phyloP scores from a whole-genome alignment of 2,113 vertebrate species.

The Rana temporaria region DNA sequence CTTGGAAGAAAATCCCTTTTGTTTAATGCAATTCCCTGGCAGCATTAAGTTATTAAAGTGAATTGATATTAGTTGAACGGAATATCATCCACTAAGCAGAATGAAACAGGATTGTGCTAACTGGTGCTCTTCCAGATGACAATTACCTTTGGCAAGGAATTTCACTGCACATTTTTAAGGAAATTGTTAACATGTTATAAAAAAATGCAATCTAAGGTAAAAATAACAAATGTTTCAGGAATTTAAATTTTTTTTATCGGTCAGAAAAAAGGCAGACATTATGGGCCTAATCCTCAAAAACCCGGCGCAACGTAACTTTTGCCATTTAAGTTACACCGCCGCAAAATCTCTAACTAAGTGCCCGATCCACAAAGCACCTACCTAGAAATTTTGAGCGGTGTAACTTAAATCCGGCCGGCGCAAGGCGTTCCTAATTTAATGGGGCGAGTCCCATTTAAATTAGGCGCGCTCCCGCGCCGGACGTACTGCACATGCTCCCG shows the following conservation, averaged over 20 bases:
- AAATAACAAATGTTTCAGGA: constrained; percentile 7
- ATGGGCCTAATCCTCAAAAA: too few relatives aligned
- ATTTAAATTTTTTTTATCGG: constrained; percentile 25
- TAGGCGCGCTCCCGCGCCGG: too few relatives aligned
- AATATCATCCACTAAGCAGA: constrained; percentile 7
- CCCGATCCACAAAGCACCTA: too few relatives aligned
- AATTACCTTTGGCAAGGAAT: constrained; percentile 35
- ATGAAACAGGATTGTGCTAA: constrained; percentile 37
- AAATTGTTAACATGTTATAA: constrained; percentile 13
- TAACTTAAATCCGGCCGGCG: too few relatives aligned
- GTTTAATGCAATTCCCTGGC: constrained; percentile 42
- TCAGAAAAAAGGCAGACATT: too few relatives aligned
- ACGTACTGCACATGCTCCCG: too few relatives aligned
- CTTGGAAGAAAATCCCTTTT: constrained; percentile 25
- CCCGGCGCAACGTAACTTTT: too few relatives aligned
- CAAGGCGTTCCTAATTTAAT: too few relatives aligned
- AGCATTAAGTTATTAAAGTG: constrained; percentile 46
- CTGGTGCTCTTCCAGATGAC: constrained; percentile 37
- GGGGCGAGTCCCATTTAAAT: too few relatives aligned
- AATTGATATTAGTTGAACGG: constrained; percentile 21
- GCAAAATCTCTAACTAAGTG: too few relatives aligned
- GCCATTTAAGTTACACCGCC: too few relatives aligned
- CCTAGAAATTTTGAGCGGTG: too few relatives aligned
- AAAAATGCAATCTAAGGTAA: not conserved
- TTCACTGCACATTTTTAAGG: constrained; percentile 25